These are phyloP conservation scores for Pseudotriccus pelzelni DNA, from an alignment of 2,797 vertebrate genomes.

Conservation along the genomic window DNA sequence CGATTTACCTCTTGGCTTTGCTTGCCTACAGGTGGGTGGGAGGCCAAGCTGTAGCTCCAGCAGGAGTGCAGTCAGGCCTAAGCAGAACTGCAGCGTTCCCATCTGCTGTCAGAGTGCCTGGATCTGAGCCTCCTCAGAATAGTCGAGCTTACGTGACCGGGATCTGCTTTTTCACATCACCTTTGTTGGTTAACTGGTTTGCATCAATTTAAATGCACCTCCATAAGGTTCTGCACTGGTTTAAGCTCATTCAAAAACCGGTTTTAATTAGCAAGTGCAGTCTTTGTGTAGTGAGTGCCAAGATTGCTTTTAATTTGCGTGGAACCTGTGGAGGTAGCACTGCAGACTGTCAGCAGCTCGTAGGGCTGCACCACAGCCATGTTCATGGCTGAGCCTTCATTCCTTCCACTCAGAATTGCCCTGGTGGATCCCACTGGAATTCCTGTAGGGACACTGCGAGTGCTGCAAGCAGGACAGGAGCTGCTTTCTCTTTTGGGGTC, in stretches of 20 bases:
- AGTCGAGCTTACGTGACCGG: not conserved
- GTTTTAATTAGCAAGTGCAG: slow-evolving; percentile 35
- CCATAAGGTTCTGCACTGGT: not conserved
- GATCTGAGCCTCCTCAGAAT: not conserved
- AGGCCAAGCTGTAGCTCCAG: not conserved
- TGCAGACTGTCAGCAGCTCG: not conserved
- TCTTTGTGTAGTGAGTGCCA: slow-evolving; percentile 26
- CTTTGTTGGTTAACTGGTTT: not conserved
- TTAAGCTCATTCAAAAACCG: not conserved
- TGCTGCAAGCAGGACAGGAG: not conserved
- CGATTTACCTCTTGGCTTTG: not conserved
- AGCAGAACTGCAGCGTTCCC: not conserved
- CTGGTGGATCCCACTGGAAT: not conserved
- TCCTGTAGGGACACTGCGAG: not conserved
- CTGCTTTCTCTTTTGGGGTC: not conserved
- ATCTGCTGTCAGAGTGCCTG: not conserved
- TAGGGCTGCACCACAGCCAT: not conserved
- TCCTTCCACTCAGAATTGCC: not conserved
- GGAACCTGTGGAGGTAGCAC: not conserved
- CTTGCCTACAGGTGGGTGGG: not conserved
- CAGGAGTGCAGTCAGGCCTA: not conserved
- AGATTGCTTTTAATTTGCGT: slow-evolving; percentile 1
- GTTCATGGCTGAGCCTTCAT: not conserved
- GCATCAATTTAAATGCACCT: not conserved
- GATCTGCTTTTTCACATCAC: not conserved